Percentiles rank a stretch among this genome's conserved stretches.
Conservation (phyloP, 2,113 vertebrate species). For the Microcebus jonahi region DNA sequence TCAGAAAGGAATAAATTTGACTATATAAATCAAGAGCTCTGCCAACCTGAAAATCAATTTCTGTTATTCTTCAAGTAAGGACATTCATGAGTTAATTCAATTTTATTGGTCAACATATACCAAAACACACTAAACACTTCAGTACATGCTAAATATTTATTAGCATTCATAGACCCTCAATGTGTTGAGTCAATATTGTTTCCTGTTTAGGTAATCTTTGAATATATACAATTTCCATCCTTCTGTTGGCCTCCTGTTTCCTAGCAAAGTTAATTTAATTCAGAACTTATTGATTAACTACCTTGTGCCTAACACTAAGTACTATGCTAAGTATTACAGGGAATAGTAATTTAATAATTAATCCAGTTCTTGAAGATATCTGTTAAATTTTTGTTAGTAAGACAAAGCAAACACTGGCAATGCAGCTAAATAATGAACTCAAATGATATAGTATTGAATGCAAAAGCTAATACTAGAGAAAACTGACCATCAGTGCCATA, state of each 20-base stretch:
- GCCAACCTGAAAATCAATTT: background rate
- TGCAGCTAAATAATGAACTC: background rate
- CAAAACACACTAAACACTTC: background rate
- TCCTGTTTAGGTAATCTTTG: background rate
- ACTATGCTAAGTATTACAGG: background rate
- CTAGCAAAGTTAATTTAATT: conserved; percentile 38
- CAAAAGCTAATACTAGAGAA: background rate
- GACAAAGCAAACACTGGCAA: background rate
- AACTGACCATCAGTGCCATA: background rate
- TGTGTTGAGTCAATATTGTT: background rate
- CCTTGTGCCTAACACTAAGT: background rate
- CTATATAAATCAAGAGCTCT: background rate
- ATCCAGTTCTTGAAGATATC: background rate
- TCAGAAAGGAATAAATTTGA: background rate
- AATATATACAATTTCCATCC: background rate
- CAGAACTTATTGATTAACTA: background rate
- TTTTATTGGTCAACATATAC: background rate
- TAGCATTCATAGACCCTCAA: background rate
- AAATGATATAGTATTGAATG: background rate
- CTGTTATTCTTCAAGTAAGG: conserved; percentile 25
- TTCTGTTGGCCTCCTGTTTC: background rate
- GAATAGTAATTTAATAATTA: background rate
- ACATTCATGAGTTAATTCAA: background rate
- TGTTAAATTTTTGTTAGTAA: background rate
- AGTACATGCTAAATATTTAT: background rate